phyloP scores from a whole-genome alignment of 2,797 vertebrate genomes.

The Discoglossus pictus region DNA sequence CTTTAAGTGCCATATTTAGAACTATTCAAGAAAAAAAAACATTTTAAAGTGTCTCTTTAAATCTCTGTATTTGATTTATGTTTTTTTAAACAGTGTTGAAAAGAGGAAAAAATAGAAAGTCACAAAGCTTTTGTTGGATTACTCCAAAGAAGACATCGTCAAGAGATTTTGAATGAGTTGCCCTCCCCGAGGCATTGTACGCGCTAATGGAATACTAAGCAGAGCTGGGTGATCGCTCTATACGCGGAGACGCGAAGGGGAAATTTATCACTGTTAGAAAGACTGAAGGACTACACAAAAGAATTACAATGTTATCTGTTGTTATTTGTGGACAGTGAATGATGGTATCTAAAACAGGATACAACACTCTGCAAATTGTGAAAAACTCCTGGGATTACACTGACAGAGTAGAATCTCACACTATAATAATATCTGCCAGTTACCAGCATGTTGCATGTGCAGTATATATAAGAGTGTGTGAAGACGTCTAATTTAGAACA shows the following conservation, averaged over 20 bases:
- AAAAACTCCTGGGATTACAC: conserved; percentile 36
- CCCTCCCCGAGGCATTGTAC: conserved; percentile 52
- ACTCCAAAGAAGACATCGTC: conserved; percentile 52
- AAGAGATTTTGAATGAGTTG: conserved; percentile 45
- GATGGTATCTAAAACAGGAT: conserved; percentile 56
- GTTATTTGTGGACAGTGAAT: conserved; percentile 58
- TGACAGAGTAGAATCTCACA: conserved; percentile 3
- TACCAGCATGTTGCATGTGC: no score
- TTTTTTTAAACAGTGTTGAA: conserved; percentile 54
- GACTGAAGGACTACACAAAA: conserved; percentile 55
- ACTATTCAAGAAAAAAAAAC: no score
- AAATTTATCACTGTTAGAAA: conserved; percentile 60
- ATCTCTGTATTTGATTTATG: conserved; percentile 53
- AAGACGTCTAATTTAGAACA: no score
- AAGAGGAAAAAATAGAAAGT: conserved; percentile 51
- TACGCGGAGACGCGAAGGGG: conserved; percentile 49
- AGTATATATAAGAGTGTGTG: no score
- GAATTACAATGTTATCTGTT: conserved; percentile 57
- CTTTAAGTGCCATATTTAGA: no score
- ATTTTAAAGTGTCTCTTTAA: no score
- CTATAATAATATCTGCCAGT: no score
- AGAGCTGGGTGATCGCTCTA: conserved; percentile 47
- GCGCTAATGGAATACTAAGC: conserved; percentile 61
- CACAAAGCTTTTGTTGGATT: conserved; percentile 50
- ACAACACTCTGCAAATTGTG: conserved; percentile 49